Conservation (phyloP, 1,140 invertebrate species). For the Cecropterus lyciades region DNA sequence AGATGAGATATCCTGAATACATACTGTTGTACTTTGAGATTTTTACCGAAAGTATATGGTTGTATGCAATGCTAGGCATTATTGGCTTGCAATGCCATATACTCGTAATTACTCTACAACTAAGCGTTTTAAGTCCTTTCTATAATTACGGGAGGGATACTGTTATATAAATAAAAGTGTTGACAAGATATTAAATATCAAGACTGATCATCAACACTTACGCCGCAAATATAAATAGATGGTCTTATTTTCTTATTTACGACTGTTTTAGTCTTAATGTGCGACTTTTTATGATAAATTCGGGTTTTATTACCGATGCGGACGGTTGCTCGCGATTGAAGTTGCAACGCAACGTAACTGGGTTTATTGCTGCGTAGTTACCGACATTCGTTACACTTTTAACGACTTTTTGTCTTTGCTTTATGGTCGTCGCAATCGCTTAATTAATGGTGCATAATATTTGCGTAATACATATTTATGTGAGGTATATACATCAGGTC, state of each 20-base stretch:
- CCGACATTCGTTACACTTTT: too few species aligned
- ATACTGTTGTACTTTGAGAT: too few species aligned
- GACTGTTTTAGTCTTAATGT: slow-evolving; percentile 70
- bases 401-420: slow-evolving; percentile 30
- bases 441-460: slow-evolving; percentile 21
- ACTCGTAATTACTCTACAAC: too few species aligned
- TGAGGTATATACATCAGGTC: background rate
- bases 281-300: slow-evolving; percentile 79
- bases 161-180: too few species aligned
- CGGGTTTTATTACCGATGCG: slow-evolving; percentile 59
- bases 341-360: slow-evolving; percentile 46
- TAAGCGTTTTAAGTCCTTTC: too few species aligned
- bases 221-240: slow-evolving; percentile 69
- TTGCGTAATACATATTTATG: slow-evolving; percentile 4
- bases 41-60: too few species aligned
- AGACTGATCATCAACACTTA: slow-evolving; percentile 39
- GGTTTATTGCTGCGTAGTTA: slow-evolving; percentile 54
- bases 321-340: slow-evolving; percentile 51
- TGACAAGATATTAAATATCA: slow-evolving; percentile 45
- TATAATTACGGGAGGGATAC: too few species aligned
- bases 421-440: slow-evolving; percentile 19
- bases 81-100: too few species aligned
- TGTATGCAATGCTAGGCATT: too few species aligned
- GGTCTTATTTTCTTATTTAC: slow-evolving; percentile 75
- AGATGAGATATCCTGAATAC: too few species aligned